A percentile compares a stretch with the other conserved stretches of the same genome.
Conservation (phyloP, 2,797 vertebrate species). For the Petrocephalus sullivani region DNA sequence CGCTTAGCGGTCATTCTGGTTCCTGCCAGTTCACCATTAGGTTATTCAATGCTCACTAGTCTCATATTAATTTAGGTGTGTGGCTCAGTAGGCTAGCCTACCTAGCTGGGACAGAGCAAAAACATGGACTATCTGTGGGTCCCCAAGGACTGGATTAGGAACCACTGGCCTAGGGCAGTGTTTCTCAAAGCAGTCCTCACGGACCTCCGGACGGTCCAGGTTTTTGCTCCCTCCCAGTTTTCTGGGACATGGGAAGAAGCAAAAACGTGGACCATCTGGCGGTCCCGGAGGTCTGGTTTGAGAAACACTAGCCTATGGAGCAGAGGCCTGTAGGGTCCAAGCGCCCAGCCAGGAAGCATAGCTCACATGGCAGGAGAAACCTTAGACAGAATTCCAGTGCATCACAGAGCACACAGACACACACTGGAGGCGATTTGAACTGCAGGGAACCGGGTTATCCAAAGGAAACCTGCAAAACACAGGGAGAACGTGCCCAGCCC, state of each 20-base stretch:
- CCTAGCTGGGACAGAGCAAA: no score
- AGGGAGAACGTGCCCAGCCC: not conserved
- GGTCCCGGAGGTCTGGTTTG: no score
- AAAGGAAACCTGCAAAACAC: not conserved
- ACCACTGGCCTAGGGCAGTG: no score
- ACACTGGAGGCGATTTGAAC: not conserved
- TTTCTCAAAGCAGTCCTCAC: no score
- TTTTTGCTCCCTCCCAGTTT: no score
- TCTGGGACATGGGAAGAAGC: no score
- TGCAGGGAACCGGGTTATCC: not conserved
- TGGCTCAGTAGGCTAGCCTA: not conserved
- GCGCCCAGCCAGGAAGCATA: not conserved
- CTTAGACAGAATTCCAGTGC: not conserved
- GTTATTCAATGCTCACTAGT: not conserved
- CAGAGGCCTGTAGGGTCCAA: not conserved
- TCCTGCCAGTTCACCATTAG: not conserved
- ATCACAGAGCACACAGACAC: not conserved
- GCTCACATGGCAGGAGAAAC: not conserved
- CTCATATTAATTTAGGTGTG: not conserved
- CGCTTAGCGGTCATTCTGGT: not conserved
- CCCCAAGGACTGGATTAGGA: no score
- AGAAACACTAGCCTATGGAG: not conserved
- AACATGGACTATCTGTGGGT: no score
- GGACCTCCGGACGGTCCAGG: no score
- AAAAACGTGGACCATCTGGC: no score